phyloP scores from a whole-genome alignment of 2,888 invertebrate genomes.

The Cantharis flavilabris region DNA sequence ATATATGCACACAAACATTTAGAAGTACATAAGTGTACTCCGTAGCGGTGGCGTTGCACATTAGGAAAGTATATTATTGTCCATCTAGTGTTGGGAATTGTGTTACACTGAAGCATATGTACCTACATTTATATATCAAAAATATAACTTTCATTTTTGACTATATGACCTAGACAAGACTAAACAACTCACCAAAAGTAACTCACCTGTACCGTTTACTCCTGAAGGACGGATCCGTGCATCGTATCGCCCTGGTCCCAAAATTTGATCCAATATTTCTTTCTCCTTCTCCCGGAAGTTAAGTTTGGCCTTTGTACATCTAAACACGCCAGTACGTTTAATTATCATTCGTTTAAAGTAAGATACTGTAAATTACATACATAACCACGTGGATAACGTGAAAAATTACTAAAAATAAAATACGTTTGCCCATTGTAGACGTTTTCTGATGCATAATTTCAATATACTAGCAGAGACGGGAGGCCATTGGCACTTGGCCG shows the following conservation, averaged over 20 bases:
- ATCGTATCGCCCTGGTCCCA: constrained; percentile 89
- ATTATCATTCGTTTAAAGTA: constrained; percentile 4
- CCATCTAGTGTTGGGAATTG: constrained; percentile 45
- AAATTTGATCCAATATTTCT: constrained; percentile 89
- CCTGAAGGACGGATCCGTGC: constrained; percentile 92
- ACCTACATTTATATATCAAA: constrained; percentile 38
- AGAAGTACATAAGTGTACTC: too few relatives aligned
- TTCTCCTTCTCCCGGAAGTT: constrained; percentile 95
- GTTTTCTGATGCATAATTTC: constrained; percentile 3
- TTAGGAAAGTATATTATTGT: too few relatives aligned
- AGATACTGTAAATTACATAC: constrained; percentile 53
- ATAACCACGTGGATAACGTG: constrained; percentile 56
- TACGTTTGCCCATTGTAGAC: constrained; percentile 38
- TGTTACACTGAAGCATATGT: constrained; percentile 51
- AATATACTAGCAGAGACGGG: neutral
- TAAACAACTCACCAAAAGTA: constrained; percentile 21
- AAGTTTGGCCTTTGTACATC: constrained; percentile 79
- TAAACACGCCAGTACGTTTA: constrained; percentile 46
- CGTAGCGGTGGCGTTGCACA: too few relatives aligned
- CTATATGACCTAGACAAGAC: constrained; percentile 29
- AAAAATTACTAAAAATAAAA: constrained; percentile 54
- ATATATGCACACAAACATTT: too few relatives aligned
- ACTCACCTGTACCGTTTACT: constrained; percentile 91
- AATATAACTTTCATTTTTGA: constrained; percentile 31
- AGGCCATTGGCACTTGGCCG: constrained; percentile 15